Conservation (phyloP, 2,888 invertebrate species). For the Melieria picta region DNA sequence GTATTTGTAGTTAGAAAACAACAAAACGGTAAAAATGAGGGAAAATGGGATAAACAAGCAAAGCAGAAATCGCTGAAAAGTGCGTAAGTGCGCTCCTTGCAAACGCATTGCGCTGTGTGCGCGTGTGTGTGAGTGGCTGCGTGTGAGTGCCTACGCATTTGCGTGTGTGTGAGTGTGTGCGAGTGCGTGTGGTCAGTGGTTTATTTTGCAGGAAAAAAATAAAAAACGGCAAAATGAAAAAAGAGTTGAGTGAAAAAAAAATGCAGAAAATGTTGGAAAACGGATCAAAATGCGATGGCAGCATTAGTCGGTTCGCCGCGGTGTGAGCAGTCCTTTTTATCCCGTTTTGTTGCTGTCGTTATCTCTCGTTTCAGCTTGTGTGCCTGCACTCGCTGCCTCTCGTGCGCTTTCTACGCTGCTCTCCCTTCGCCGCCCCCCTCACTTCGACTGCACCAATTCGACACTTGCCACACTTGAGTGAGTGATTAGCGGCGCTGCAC, state of each 20-base stretch:
- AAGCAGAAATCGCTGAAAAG: constrained; percentile 37
- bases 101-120: constrained; percentile 1
- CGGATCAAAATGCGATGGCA: constrained; percentile 21
- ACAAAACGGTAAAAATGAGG: constrained; percentile 37
- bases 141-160: constrained; percentile 15
- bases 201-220: constrained; percentile 26
- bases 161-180: constrained; percentile 17
- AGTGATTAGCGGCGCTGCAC: constrained; percentile 16
- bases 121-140: constrained; percentile 5
- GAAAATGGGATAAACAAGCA: constrained; percentile 20
- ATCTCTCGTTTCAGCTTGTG: too few relatives aligned
- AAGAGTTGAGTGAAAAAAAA: constrained; percentile 26
- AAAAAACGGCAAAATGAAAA: constrained; percentile 28
- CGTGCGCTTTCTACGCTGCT: too few relatives aligned
- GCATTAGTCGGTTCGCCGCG: constrained; percentile 11
- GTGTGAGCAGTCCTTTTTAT: not conserved
- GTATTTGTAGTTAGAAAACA: constrained; percentile 52
- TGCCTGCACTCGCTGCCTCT: too few relatives aligned
- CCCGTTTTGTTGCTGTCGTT: too few relatives aligned
- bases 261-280: constrained; percentile 23
- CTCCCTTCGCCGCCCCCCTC: not conserved
- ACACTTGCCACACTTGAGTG: constrained; percentile 25
- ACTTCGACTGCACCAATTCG: not conserved
- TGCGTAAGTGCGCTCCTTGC: constrained; percentile 49
- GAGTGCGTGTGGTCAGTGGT: constrained; percentile 26